These are phyloP conservation scores for Montipora foliosa DNA, from an alignment of 64 coral and sea anemone genomes.

Conservation along the genomic window DNA sequence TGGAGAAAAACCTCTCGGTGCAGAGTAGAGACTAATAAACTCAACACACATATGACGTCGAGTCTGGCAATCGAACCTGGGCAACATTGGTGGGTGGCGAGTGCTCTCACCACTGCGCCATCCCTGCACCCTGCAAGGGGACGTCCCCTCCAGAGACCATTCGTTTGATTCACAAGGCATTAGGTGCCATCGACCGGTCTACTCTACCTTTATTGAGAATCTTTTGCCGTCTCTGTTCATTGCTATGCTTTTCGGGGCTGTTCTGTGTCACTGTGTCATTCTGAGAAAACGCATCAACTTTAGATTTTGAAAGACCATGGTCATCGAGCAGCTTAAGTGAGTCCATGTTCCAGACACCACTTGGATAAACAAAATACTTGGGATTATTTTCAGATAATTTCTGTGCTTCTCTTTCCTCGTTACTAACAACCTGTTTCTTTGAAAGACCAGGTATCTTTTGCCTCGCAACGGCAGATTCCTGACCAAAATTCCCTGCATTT, in stretches of 20 bases:
- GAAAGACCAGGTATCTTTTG: slow-evolving; percentile 6
- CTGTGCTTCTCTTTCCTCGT: background rate
- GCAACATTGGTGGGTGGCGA: too few species aligned
- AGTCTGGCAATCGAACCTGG: too few species aligned
- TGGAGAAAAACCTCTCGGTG: too few species aligned
- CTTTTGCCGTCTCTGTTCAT: background rate
- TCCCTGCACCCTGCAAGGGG: too few species aligned
- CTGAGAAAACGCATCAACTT: background rate
- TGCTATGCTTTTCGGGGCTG: background rate
- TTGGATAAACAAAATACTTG: background rate
- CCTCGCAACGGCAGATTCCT: background rate
- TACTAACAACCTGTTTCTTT: background rate
- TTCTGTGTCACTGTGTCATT: background rate
- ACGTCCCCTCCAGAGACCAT: too few species aligned
- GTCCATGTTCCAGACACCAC: background rate
- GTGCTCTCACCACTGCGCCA: too few species aligned
- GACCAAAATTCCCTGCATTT: background rate
- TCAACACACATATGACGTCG: too few species aligned
- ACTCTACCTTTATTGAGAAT: slow-evolving; percentile 7
- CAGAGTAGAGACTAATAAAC: too few species aligned
- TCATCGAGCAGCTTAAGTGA: background rate
- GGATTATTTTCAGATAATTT: background rate
- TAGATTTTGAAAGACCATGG: too few species aligned
- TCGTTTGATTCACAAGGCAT: too few species aligned
- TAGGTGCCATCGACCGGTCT: too few species aligned